These are phyloP conservation scores for Noctua fimbriata DNA, from an alignment of 2,888 invertebrate genomes.

Conservation along the genomic window DNA sequence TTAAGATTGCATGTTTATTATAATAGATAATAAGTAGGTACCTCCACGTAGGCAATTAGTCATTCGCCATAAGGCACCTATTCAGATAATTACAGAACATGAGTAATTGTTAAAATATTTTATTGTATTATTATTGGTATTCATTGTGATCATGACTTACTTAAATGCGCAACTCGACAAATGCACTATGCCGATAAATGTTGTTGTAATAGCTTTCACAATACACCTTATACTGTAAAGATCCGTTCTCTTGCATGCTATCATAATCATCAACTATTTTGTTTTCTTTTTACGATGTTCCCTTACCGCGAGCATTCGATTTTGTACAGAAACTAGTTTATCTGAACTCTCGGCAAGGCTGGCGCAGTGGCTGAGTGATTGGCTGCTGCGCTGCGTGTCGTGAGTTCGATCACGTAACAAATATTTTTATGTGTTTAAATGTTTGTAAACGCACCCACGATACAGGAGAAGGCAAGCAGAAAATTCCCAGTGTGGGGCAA, in stretches of 20 bases:
- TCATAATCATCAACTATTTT: background rate
- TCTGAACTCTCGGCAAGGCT: background rate
- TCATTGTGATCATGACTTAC: slow-evolving; percentile 42
- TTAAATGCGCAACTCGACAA: slow-evolving; percentile 31
- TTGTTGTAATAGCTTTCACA: background rate
- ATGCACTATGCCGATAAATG: background rate
- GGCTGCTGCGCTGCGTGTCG: no score
- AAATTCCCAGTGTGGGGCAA: no score
- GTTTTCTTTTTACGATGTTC: background rate
- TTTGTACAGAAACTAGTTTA: background rate
- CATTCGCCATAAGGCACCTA: slow-evolving; percentile 5
- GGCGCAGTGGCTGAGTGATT: no score
- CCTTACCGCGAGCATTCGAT: background rate
- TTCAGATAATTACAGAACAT: background rate
- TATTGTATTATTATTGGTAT: slow-evolving; percentile 32
- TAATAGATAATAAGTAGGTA: background rate
- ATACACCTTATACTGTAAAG: background rate
- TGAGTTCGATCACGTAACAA: no score
- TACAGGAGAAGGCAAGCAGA: no score
- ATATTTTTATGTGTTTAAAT: no score
- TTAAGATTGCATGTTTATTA: slow-evolving; percentile 10
- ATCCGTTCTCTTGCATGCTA: background rate
- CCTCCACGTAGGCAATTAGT: slow-evolving; percentile 23
- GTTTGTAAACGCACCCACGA: no score
- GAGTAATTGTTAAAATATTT: slow-evolving; percentile 46